Percentiles rank a stretch among this genome's conserved stretches.
phyloP scores from a whole-genome alignment of 2,113 vertebrate species.

The Eupsittula cactorum region DNA sequence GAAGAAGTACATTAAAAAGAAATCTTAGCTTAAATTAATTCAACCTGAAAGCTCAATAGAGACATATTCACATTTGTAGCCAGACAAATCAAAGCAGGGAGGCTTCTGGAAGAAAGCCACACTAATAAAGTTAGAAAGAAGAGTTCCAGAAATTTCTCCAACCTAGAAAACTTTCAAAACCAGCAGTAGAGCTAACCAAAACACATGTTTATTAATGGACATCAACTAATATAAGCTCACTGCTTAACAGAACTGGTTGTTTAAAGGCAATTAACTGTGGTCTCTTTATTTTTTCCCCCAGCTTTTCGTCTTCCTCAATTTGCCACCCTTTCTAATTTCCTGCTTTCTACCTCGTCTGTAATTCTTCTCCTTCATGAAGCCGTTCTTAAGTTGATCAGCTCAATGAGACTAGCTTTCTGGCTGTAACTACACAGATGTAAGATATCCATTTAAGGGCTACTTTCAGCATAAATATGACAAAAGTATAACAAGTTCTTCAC shows the following conservation, averaged over 20 bases:
- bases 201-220: background rate
- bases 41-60: slow-evolving; percentile 24
- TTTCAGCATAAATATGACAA: background rate
- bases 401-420: background rate
- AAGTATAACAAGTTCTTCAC: background rate
- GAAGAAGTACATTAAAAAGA: slow-evolving; percentile 38
- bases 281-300: background rate
- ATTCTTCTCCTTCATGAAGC: background rate
- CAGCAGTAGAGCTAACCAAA: accelerated
- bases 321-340: background rate
- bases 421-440: background rate
- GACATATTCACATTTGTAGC: background rate
- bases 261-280: background rate
- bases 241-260: background rate
- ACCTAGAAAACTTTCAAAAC: background rate
- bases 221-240: background rate
- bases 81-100: slow-evolving; percentile 4
- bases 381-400: accelerated
- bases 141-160: background rate
- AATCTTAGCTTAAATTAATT: slow-evolving; percentile 50
- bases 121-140: background rate
- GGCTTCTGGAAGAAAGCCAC: background rate
- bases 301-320: background rate
- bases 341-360: background rate
- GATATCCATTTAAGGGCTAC: background rate